These are phyloP conservation scores for Dreissena rostriformis DNA, from an alignment of 1,140 invertebrate genomes.

Conservation along the genomic window DNA sequence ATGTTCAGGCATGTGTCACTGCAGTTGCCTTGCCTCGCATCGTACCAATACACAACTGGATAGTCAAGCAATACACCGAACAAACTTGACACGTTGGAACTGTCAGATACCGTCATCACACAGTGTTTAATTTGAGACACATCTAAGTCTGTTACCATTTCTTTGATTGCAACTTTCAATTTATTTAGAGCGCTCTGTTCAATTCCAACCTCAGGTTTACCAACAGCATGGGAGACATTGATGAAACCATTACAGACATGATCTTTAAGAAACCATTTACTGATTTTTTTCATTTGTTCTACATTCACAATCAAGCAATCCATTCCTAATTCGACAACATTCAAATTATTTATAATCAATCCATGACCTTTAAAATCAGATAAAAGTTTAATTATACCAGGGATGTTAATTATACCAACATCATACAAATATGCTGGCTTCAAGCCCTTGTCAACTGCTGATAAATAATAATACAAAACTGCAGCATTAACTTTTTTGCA, in stretches of 20 bases:
- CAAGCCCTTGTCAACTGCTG: slow-evolving; percentile 27
- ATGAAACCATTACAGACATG: background rate
- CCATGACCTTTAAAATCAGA: background rate
- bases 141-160: slow-evolving; percentile 9
- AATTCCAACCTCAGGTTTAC: background rate
- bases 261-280: background rate
- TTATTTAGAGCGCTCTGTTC: background rate
- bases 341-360: slow-evolving; percentile 19
- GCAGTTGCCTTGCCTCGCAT: background rate
- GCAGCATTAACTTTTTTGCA: slow-evolving; percentile 8
- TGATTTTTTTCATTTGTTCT: background rate
- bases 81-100: slow-evolving; percentile 32
- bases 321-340: slow-evolving; percentile 27
- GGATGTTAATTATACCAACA: background rate
- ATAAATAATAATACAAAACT: slow-evolving; percentile 1
- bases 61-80: slow-evolving; percentile 41
- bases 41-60: slow-evolving; percentile 46
- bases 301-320: slow-evolving; percentile 41
- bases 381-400: slow-evolving; percentile 1
- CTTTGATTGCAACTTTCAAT: background rate
- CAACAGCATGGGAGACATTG: slow-evolving; percentile 20
- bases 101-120: background rate
- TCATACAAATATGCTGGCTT: slow-evolving; percentile 52
- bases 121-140: slow-evolving; percentile 1
- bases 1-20: slow-evolving; percentile 27